Evolutionary conservation across 1,140 invertebrate genomes (phyloP).

Genomic region (Leptonema lineaticorne): DNA sequence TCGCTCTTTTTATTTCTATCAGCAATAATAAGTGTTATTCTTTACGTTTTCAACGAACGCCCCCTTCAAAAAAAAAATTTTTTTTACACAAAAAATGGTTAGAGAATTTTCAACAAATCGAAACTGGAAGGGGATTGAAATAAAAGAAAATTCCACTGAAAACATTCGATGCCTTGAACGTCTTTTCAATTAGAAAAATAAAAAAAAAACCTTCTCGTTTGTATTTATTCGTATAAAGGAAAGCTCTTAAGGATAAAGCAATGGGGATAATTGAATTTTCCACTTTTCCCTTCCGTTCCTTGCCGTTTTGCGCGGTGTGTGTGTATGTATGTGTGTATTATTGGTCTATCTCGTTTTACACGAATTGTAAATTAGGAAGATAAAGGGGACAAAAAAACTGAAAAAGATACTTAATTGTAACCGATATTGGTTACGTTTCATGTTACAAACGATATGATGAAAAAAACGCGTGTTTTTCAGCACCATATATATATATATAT

Average conservation of each 20-base stretch:
- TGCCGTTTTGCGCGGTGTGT: neutral
- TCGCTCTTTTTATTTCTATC: neutral
- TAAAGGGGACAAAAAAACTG: neutral
- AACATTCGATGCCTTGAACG: conserved; percentile 39
- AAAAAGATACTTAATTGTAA: no score
- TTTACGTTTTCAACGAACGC: conserved; percentile 13
- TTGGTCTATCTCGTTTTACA: conserved; percentile 18
- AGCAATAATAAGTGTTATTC: conserved; percentile 31
- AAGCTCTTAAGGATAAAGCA: conserved; percentile 37
- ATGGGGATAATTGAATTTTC: conserved; percentile 39
- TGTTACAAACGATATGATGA: no score
- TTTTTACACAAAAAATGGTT: neutral
- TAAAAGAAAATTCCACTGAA: conserved; percentile 35
- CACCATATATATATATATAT: no score
- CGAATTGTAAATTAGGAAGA: neutral
- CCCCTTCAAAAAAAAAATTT: no score
- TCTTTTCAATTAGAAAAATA: conserved; percentile 41
- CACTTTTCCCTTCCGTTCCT: conserved; percentile 21
- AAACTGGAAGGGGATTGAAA: conserved; percentile 1
- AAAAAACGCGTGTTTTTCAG: no score
- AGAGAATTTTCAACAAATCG: no score
- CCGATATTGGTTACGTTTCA: no score
- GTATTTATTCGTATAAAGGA: conserved; percentile 37
- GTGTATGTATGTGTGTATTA: no score
- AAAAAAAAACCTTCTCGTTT: no score